phyloP scores from a whole-genome alignment of 2,797 vertebrate species.

The Danio albolineatus region DNA sequence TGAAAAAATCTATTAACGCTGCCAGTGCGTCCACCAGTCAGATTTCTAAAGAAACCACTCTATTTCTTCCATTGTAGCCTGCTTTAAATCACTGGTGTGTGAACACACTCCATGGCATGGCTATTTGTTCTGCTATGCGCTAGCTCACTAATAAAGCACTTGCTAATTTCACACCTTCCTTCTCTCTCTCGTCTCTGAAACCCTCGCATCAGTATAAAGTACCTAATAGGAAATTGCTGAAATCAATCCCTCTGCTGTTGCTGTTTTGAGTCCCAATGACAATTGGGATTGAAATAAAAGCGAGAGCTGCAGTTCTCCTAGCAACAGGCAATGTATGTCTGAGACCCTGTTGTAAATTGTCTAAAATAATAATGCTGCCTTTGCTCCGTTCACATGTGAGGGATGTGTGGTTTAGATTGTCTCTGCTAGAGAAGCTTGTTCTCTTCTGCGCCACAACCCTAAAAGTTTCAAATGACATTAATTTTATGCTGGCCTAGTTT shows the following conservation, averaged over 20 bases:
- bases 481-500: neutral
- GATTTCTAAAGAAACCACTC: conserved; percentile 12
- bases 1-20: neutral
- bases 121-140: conserved; percentile 36
- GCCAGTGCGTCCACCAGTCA: neutral
- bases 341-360: conserved; percentile 50
- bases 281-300: conserved; percentile 42
- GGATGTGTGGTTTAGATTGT: neutral
- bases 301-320: conserved; percentile 59
- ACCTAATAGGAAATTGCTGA: conserved; percentile 54
- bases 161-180: conserved; percentile 40
- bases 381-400: conserved; percentile 49
- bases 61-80: conserved; percentile 1
- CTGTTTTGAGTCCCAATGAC: conserved; percentile 58
- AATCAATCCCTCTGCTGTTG: conserved; percentile 55
- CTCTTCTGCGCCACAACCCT: too few species aligned
- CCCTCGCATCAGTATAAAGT: conserved; percentile 47
- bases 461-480: neutral
- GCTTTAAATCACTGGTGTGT: conserved; percentile 14
- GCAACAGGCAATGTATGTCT: conserved; percentile 62
- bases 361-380: conserved; percentile 51
- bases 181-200: conserved; percentile 53
- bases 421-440: neutral
- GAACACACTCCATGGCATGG: neutral
- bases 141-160: conserved; percentile 14